A percentile compares a stretch with the other conserved stretches of the same genome.
Evolutionary conservation across 2,888 invertebrate genomes (phyloP).

Genomic region (Nowickia ferox): DNA sequence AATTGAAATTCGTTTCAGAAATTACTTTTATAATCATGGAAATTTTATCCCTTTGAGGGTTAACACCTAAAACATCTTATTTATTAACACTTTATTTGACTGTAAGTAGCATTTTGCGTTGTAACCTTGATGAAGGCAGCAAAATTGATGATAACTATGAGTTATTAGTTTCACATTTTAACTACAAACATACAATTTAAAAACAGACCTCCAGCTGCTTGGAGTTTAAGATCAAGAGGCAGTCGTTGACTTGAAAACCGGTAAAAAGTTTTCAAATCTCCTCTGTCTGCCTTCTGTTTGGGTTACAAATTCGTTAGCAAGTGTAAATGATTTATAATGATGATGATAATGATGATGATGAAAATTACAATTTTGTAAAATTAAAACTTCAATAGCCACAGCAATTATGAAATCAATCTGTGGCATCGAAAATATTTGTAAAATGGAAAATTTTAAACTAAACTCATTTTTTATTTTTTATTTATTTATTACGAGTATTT

Average conservation of each 20-base stretch:
- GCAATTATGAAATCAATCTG: constrained; percentile 22
- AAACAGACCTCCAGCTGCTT: constrained; percentile 41
- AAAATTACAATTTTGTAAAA: constrained; percentile 43
- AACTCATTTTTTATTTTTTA: constrained; percentile 16
- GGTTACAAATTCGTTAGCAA: constrained; percentile 15
- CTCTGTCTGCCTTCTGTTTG: background rate
- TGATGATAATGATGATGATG: constrained; percentile 6
- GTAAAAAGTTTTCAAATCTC: background rate
- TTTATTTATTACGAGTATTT: constrained; percentile 20
- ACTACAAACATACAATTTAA: constrained; percentile 9
- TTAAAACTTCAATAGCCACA: constrained; percentile 7
- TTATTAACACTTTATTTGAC: constrained; percentile 17
- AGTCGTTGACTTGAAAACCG: background rate
- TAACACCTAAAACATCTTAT: constrained; percentile 26
- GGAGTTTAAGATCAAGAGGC: background rate
- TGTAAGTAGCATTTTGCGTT: constrained; percentile 47
- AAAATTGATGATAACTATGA: constrained; percentile 2
- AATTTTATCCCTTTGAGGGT: constrained; percentile 18
- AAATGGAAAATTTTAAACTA: constrained; percentile 19
- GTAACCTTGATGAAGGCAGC: constrained; percentile 65
- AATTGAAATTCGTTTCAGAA: background rate
- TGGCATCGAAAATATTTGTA: background rate
- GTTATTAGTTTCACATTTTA: constrained; percentile 13
- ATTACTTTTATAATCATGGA: background rate
- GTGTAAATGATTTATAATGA: constrained; percentile 52